Evolutionary conservation across 2,888 invertebrate genomes (phyloP).

Genomic region (Watsonalla binaria): DNA sequence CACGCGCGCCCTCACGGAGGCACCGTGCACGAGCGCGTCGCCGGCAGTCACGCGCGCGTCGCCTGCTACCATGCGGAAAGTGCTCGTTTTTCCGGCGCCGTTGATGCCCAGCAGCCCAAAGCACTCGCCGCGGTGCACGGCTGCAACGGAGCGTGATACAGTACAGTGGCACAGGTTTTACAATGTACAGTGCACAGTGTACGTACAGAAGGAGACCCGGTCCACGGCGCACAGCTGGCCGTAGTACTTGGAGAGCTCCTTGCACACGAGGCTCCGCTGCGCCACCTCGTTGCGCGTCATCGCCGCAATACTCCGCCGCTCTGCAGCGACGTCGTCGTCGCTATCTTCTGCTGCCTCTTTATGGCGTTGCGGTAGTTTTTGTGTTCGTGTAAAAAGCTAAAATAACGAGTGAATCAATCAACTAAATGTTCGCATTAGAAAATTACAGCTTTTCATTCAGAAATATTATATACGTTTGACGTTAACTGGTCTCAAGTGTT

Average conservation of each 20-base stretch:
- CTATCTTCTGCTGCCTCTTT: conserved; percentile 62
- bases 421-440: too few relatives aligned
- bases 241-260: conserved; percentile 87
- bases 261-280: conserved; percentile 78
- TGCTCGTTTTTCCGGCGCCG: conserved; percentile 92
- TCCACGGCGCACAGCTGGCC: conserved; percentile 86
- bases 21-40: conserved; percentile 82
- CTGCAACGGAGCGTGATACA: conserved; percentile 45
- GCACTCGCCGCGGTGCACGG: conserved; percentile 85
- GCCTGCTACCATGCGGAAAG: conserved; percentile 94
- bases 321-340: conserved; percentile 73
- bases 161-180: not conserved
- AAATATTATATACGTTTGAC: conserved; percentile 7
- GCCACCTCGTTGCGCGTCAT: conserved; percentile 53
- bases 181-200: not conserved
- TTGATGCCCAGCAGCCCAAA: conserved; percentile 91
- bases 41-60: conserved; percentile 84
- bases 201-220: conserved; percentile 79
- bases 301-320: conserved; percentile 66
- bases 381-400: conserved; percentile 44
- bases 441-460: too few relatives aligned
- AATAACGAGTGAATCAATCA: not conserved
- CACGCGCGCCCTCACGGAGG: conserved; percentile 71
- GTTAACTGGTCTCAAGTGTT: not conserved
- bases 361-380: conserved; percentile 27